Evolutionary conservation across 2,888 invertebrate species (phyloP).

Genomic region (Liposcelis brunnea): DNA sequence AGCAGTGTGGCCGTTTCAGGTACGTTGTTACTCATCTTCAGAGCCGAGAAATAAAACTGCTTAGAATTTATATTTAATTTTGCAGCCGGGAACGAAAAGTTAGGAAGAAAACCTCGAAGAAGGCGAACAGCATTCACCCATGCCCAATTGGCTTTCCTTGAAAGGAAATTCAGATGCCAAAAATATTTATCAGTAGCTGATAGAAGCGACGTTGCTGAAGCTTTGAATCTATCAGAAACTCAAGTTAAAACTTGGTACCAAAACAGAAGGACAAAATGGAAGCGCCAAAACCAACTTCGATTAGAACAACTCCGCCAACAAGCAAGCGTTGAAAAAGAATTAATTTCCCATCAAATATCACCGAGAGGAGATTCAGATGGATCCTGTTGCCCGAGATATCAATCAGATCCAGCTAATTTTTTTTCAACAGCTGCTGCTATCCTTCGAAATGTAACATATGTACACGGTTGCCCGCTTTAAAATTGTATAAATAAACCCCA

Average conservation of each 20-base stretch:
- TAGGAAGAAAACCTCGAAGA: conserved; percentile 53
- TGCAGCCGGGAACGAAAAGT: conserved; percentile 3
- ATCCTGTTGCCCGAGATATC: conserved; percentile 25
- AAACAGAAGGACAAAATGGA: conserved; percentile 29
- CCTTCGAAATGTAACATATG: conserved; percentile 55
- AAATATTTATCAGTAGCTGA: conserved; percentile 90
- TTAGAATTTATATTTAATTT: too few species aligned
- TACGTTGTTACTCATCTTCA: too few species aligned
- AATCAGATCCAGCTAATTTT: conserved; percentile 27
- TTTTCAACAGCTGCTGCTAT: conserved; percentile 52
- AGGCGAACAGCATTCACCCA: conserved; percentile 86
- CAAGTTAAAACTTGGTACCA: conserved; percentile 76
- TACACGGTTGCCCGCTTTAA: conserved; percentile 53
- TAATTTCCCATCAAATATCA: conserved; percentile 24
- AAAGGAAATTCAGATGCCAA: conserved; percentile 82
- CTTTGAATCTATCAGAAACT: conserved; percentile 75
- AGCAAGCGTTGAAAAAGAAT: conserved; percentile 56
- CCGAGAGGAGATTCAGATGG: conserved; percentile 14
- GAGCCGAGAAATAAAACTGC: too few species aligned
- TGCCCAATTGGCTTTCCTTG: conserved; percentile 79
- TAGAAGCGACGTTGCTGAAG: conserved; percentile 80
- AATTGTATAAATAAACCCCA: conserved; percentile 10
- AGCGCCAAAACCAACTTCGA: conserved; percentile 55
- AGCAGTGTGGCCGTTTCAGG: neutral
- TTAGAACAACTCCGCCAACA: conserved; percentile 73